These are phyloP conservation scores for Tympanuchus pallidicinctus DNA, from an alignment of 2,113 vertebrate genomes.

Conservation along the genomic window DNA sequence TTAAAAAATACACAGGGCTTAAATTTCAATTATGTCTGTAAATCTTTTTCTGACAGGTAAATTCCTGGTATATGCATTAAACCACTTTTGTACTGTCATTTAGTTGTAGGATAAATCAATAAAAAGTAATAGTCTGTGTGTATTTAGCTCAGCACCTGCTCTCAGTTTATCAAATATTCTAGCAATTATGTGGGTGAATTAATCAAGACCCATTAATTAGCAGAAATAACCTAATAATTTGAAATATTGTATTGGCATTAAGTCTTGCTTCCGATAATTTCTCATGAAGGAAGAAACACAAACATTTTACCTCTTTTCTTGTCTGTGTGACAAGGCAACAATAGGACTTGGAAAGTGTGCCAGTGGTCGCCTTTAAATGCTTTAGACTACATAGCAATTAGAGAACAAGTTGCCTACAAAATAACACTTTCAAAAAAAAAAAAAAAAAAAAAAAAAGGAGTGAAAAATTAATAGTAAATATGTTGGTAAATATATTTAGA, in stretches of 20 bases:
- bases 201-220: conserved; percentile 2
- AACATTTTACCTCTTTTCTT: background rate
- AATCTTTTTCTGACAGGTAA: background rate
- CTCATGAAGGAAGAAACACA: background rate
- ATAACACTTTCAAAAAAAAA: background rate
- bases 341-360: background rate
- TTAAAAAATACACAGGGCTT: accelerated
- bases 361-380: background rate
- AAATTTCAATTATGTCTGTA: background rate
- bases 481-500: background rate
- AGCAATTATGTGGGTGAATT: background rate
- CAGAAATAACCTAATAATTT: background rate
- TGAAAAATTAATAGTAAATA: background rate
- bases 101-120: background rate
- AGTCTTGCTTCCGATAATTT: background rate
- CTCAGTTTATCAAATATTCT: background rate
- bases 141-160: background rate
- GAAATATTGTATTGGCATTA: background rate
- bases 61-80: background rate
- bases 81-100: background rate
- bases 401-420: background rate
- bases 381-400: background rate
- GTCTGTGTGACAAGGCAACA: background rate
- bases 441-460: too few relatives aligned
- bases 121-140: background rate